Conservation (phyloP, 1,140 invertebrate genomes). For the Solen grandis region DNA sequence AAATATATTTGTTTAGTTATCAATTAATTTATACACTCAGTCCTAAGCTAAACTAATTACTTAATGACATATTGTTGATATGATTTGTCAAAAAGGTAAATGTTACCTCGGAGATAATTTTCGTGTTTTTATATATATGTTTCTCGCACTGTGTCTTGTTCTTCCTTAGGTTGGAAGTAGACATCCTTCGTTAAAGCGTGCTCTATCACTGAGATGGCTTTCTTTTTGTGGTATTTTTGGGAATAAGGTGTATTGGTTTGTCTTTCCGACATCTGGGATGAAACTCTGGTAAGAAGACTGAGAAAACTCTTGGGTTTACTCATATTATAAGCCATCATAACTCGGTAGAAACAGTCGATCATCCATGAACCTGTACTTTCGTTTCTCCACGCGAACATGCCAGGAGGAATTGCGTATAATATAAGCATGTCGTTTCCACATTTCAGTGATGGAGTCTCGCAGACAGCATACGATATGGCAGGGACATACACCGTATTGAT, state of each 20-base stretch:
- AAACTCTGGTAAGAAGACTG: slow-evolving; percentile 30
- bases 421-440: slow-evolving; percentile 45
- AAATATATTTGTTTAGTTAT: too few relatives aligned
- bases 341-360: slow-evolving; percentile 27
- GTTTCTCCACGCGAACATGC: slow-evolving; percentile 47
- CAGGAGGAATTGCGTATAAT: slow-evolving; percentile 43
- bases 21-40: too few relatives aligned
- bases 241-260: slow-evolving; percentile 20
- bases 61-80: too few relatives aligned
- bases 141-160: too few relatives aligned
- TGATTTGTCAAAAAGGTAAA: too few relatives aligned
- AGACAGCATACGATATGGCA: slow-evolving; percentile 4
- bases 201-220: slow-evolving; percentile 37
- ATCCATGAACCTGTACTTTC: slow-evolving; percentile 41
- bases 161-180: slow-evolving; percentile 26
- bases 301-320: slow-evolving; percentile 24
- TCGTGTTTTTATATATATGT: too few relatives aligned
- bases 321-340: slow-evolving; percentile 16
- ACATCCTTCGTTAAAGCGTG: slow-evolving; percentile 35
- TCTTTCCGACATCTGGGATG: slow-evolving; percentile 7
- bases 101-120: too few relatives aligned
- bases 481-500: slow-evolving; percentile 8
- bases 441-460: slow-evolving; percentile 32
- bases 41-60: too few relatives aligned
- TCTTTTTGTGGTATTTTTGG: slow-evolving; percentile 11